A percentile compares a stretch with the other conserved stretches of the same genome.
Evolutionary conservation across 1,140 invertebrate species (phyloP).

Genomic region (Oryzaephilus surinamensis): DNA sequence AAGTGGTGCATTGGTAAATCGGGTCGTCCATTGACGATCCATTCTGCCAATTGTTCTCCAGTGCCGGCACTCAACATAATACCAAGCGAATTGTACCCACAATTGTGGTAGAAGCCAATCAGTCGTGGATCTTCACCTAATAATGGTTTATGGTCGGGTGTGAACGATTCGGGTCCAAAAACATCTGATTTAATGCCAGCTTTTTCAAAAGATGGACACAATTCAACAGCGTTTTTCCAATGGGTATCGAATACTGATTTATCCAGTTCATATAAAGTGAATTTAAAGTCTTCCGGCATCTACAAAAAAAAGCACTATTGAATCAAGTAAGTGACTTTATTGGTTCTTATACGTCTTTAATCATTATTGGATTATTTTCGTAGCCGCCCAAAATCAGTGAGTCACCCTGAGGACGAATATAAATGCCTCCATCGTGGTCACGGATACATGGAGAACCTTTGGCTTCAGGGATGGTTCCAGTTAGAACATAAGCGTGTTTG

Average conservation of each 20-base stretch:
- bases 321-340: slow-evolving; percentile 3
- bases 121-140: slow-evolving; percentile 55
- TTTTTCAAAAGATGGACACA: slow-evolving; percentile 60
- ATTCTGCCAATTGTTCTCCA: slow-evolving; percentile 71
- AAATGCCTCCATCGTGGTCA: slow-evolving; percentile 76
- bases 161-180: slow-evolving; percentile 79
- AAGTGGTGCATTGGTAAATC: slow-evolving; percentile 75
- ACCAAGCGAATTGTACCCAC: slow-evolving; percentile 80
- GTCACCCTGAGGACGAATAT: slow-evolving; percentile 74
- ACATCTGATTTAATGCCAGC: slow-evolving; percentile 77
- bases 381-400: slow-evolving; percentile 77
- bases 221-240: slow-evolving; percentile 56
- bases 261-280: slow-evolving; percentile 75
- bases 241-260: slow-evolving; percentile 72
- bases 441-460: slow-evolving; percentile 67
- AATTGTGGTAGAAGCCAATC: slow-evolving; percentile 66
- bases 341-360: slow-evolving; percentile 50
- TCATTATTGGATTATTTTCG: slow-evolving; percentile 69
- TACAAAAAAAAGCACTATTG: slow-evolving; percentile 33
- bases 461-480: slow-evolving; percentile 61
- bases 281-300: slow-evolving; percentile 64
- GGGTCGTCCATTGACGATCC: slow-evolving; percentile 72
- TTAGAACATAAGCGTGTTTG: slow-evolving; percentile 82
- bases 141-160: slow-evolving; percentile 82
- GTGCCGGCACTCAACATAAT: slow-evolving; percentile 85